These are phyloP conservation scores for Vidua chalybeata DNA, from an alignment of 2,113 vertebrate genomes.

Conservation along the genomic window DNA sequence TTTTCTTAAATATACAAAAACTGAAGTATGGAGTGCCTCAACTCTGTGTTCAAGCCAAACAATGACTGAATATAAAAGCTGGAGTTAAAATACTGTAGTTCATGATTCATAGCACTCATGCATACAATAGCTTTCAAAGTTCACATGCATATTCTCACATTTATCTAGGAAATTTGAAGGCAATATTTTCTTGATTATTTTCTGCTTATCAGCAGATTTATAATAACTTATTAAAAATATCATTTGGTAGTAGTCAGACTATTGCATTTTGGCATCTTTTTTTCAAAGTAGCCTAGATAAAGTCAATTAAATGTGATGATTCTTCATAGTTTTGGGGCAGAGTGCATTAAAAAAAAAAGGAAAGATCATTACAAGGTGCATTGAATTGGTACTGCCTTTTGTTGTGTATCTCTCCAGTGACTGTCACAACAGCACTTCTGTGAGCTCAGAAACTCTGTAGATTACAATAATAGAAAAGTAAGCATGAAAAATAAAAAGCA, in stretches of 20 bases:
- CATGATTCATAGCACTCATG: neutral
- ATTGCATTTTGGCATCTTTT: neutral
- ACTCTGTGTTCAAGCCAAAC: neutral
- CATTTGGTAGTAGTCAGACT: neutral
- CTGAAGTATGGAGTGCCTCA: neutral
- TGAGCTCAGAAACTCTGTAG: neutral
- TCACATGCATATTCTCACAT: neutral
- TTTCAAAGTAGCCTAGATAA: neutral
- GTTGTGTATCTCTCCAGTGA: neutral
- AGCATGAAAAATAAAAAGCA: neutral
- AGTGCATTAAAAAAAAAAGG: neutral
- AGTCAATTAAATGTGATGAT: neutral
- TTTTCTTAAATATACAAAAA: slow-evolving; percentile 26
- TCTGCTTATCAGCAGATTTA: neutral
- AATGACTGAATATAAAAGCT: neutral
- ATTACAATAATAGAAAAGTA: neutral
- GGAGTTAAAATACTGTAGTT: neutral
- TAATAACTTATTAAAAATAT: neutral
- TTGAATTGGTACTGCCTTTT: neutral
- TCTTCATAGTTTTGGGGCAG: neutral
- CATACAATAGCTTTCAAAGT: neutral
- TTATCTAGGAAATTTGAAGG: neutral
- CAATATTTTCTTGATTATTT: neutral
- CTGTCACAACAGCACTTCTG: neutral
- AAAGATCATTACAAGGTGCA: neutral